Evolutionary conservation across 2,888 invertebrate species (phyloP), one percentile per base, ranked within the genome.

Genomic region (Epirrhoe alternata): DNA sequence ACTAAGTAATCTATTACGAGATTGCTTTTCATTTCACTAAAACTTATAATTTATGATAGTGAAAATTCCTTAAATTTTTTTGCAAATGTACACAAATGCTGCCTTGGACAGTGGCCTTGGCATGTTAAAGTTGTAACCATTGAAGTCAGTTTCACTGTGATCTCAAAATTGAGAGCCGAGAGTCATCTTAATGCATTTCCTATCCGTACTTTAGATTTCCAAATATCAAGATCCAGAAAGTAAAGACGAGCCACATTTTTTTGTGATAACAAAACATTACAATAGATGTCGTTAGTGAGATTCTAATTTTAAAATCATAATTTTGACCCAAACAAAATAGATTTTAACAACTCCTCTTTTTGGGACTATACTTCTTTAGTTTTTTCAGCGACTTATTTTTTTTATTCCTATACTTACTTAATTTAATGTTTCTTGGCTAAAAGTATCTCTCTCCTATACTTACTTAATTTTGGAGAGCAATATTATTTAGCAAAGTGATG

Each of bases 81-180:
- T n/a, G 2, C 35, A 55, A 45, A 14, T 17, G n/a, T 42, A 50
- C 30, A 8, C 33, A 14, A 58, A 49, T 45, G 50, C 58, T 54
- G 54, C 24, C 6, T 49, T 31, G 2, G n/a, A 51, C 62, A 59
- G 62, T 55, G 62, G 30, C 35, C 51, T 30, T 60, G 24, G 51
- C 59, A 64, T 68, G 68, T 71, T 70, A 66, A 73, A 71, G 67
- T 71, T 69, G 60, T 75, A 67, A 62, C 60, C 61, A 61, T 64
- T 66, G 56, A 79, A 79, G 87, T 81, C 85, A 82, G 82, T 84
- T 86, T 84, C 79, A 83, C 81, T 84, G 81, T 90, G 92, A 92
- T 92, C 92, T 92, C 92, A 92, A 89, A 88, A 88, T 87, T 87
- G 84, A 86, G 84, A 88, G 85, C 85, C 86, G 82, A 77, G 79